Evolutionary conservation across 2,888 invertebrate species (phyloP).

Genomic region (Ectemnius cavifrons): DNA sequence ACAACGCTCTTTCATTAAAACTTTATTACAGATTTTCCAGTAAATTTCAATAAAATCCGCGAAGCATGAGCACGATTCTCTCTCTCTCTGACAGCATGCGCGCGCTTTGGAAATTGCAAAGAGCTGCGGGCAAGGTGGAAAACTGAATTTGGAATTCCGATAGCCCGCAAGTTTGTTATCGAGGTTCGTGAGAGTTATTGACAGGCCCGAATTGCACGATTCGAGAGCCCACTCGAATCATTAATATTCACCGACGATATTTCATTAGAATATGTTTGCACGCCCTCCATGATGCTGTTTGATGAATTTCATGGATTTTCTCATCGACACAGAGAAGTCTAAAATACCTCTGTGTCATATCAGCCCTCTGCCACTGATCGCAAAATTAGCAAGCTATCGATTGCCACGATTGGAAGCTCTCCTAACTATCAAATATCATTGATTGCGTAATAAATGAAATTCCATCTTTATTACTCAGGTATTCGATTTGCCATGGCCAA

Average conservation of each 20-base stretch:
- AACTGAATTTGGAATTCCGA: conserved; percentile 1
- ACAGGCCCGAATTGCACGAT: neutral
- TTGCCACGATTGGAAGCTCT: neutral
- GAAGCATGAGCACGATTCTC: neutral
- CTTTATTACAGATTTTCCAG: conserved; percentile 18
- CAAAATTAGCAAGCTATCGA: no score
- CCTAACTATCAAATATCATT: neutral
- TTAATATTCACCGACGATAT: neutral
- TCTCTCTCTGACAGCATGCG: no score
- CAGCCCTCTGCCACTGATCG: neutral
- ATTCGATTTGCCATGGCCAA: conserved; percentile 87
- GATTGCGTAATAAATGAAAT: neutral
- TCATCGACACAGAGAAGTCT: neutral
- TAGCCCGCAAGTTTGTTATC: conserved; percentile 9
- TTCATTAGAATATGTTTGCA: conserved; percentile 4
- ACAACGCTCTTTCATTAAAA: conserved; percentile 21
- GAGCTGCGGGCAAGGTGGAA: neutral
- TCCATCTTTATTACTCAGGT: conserved; percentile 76
- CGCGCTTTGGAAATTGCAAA: no score
- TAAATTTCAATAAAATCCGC: conserved; percentile 14
- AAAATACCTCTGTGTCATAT: neutral
- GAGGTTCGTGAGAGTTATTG: neutral
- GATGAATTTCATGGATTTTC: neutral
- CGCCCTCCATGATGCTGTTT: neutral
- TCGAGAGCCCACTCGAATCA: neutral